Percentiles rank a stretch among this genome's conserved stretches.
Conservation (phyloP, 2,888 invertebrate genomes). For the Brachylomia viminalis region DNA sequence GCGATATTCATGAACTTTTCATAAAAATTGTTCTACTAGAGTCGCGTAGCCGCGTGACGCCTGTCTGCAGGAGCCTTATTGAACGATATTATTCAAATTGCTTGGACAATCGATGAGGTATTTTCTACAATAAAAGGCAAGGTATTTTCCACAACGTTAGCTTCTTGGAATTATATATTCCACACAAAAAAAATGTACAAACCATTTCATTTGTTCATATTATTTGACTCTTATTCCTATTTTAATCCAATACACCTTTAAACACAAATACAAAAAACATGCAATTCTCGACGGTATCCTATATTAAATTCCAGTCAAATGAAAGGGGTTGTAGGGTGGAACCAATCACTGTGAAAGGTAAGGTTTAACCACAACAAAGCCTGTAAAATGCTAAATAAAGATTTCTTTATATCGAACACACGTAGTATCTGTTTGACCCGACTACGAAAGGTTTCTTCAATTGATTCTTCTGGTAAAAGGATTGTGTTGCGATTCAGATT, state of each 20-base stretch:
- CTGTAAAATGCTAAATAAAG: slow-evolving; percentile 76
- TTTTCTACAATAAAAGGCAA: background rate
- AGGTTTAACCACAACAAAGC: slow-evolving; percentile 76
- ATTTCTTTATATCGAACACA: slow-evolving; percentile 72
- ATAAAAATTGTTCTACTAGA: no score
- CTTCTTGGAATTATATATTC: background rate
- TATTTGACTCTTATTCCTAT: background rate
- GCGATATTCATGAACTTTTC: no score
- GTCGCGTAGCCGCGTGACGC: no score
- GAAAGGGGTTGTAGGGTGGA: slow-evolving; percentile 70
- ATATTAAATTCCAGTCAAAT: slow-evolving; percentile 59
- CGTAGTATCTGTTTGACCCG: slow-evolving; percentile 62
- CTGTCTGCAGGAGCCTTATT: no score
- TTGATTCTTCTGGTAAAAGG: slow-evolving; percentile 64
- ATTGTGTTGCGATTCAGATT: slow-evolving; percentile 56
- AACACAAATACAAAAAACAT: slow-evolving; percentile 26
- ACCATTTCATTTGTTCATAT: background rate
- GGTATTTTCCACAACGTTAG: background rate
- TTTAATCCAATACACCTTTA: background rate
- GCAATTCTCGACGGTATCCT: slow-evolving; percentile 27
- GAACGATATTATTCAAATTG: background rate
- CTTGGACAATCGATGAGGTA: background rate
- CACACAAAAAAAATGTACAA: background rate
- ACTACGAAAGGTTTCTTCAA: slow-evolving; percentile 52
- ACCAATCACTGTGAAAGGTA: slow-evolving; percentile 83